Evolutionary conservation across 2,797 vertebrate species (phyloP), one percentile per base, ranked within the genome.

Genomic region (Trematomus bernacchii): DNA sequence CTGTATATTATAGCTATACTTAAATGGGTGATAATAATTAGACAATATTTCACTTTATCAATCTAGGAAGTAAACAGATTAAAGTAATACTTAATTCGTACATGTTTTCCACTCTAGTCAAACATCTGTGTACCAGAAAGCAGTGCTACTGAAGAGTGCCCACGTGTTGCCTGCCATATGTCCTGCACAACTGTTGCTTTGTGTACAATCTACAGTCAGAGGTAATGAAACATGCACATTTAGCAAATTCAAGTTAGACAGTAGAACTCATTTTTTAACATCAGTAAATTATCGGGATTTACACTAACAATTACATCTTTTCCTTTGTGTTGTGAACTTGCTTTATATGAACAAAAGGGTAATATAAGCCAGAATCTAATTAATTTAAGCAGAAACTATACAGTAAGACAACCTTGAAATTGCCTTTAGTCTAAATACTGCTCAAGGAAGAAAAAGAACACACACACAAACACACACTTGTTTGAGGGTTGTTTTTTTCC

Each of bases 81-180:
- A 73, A 76, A 87, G 82, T 76, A 89, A 83, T 82, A 66, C 80
- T 65, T 60, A 66, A 66, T 81, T 72, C 44, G n/a, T 80, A 76
- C 55, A 73, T 85, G 63, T 85, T 80, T 76, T 61, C 54, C 4
- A 40, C 69, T 77, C 46, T n/a, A 72, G 76, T 82, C 76, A 79
- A 89, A 88, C 92, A 94, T 91, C 92, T 93, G 93, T 86, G 86
- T 77, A 85, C 74, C 84, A 84, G 90, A 85, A 91, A 88, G 86
- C 83, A 43, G 69, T 82, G 79, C 77, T 76, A 81, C 90, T 89
- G 86, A 73, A 85, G 80, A 81, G 74, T 73, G 85, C 88, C 85
- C 89, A 88, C 72, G 69, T 85, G 89, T 87, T 42, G 51, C 78
- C 76, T 61, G 71, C 91, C 90, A 91, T 87, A 91, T 93, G 93